A percentile compares a stretch with the other conserved stretches of the same genome.
These are phyloP conservation scores for Lithobates sylvaticus DNA, from an alignment of 2,797 vertebrate species.

Conservation along the genomic window DNA sequence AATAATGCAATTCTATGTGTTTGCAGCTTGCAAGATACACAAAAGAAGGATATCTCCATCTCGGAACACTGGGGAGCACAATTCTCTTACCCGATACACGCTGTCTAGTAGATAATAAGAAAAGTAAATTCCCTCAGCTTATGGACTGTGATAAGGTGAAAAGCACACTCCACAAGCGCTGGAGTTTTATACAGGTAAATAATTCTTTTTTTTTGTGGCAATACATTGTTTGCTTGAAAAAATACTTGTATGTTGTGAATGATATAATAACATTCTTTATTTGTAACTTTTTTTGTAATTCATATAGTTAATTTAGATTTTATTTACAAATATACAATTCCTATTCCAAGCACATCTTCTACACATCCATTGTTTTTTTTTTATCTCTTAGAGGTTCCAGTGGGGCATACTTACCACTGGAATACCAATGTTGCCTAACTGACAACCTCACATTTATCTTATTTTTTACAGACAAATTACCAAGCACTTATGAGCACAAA, in stretches of 20 bases:
- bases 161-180: constrained; percentile 86
- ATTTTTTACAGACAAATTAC: no score
- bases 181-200: constrained; percentile 93
- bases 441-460: no score
- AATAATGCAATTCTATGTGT: constrained; percentile 17
- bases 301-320: not conserved
- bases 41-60: constrained; percentile 88
- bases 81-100: constrained; percentile 87
- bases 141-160: constrained; percentile 92
- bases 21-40: constrained; percentile 90
- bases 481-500: no score
- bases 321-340: not conserved
- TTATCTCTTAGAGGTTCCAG: no score
- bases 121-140: constrained; percentile 87
- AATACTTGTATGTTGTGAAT: not conserved
- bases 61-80: constrained; percentile 91
- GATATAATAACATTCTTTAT: not conserved
- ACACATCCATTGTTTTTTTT: not conserved
- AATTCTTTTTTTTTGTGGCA: not conserved
- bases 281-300: not conserved
- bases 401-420: no score
- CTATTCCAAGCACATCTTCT: not conserved
- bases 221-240: not conserved
- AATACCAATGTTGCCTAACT: no score
- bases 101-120: constrained; percentile 90